These are phyloP conservation scores for Brenthis daphne DNA, from an alignment of 2,888 invertebrate genomes.

Conservation along the genomic window DNA sequence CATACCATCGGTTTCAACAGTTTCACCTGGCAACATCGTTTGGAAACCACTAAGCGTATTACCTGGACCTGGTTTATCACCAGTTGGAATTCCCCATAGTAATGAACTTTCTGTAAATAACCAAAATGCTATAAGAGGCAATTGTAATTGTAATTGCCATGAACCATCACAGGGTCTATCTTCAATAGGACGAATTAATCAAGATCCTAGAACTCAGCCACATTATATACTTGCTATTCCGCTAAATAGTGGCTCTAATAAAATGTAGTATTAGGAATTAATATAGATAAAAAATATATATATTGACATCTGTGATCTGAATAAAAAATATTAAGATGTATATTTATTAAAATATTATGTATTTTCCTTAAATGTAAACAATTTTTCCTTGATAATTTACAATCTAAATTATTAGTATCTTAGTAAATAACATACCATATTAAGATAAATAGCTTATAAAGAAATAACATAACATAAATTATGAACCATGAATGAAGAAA, in stretches of 20 bases:
- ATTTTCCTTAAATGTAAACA: no score
- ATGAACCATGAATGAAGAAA: slow-evolving; percentile 6
- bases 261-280: neutral
- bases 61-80: slow-evolving; percentile 41
- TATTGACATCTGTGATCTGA: neutral
- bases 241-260: slow-evolving; percentile 41
- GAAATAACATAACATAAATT: slow-evolving; percentile 2
- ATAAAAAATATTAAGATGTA: slow-evolving; percentile 2
- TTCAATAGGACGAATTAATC: slow-evolving; percentile 31
- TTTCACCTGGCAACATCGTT: slow-evolving; percentile 48
- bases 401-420: neutral
- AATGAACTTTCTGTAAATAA: slow-evolving; percentile 27
- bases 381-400: no score
- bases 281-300: neutral
- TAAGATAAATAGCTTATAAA: neutral
- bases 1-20: slow-evolving; percentile 24
- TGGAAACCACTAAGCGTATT: slow-evolving; percentile 58
- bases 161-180: slow-evolving; percentile 11
- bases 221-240: slow-evolving; percentile 58
- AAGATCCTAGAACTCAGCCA: slow-evolving; percentile 42
- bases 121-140: slow-evolving; percentile 35
- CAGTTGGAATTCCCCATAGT: slow-evolving; percentile 36
- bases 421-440: neutral
- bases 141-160: slow-evolving; percentile 60
- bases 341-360: slow-evolving; percentile 5